phyloP scores from a whole-genome alignment of 2,113 vertebrate genomes.

The Oxyruncus cristatus region DNA sequence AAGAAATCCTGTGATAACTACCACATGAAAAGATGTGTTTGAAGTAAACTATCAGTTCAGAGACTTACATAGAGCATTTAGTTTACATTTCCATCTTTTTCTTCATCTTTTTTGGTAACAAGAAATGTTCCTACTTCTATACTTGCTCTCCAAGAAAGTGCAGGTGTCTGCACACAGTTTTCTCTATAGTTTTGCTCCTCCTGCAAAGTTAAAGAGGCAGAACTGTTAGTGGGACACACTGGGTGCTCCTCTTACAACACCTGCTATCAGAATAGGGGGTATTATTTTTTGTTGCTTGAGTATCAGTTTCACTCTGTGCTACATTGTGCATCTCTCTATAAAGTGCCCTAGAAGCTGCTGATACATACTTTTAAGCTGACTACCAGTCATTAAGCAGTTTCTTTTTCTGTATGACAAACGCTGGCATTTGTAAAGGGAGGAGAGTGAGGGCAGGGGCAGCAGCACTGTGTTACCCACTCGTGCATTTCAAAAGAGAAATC shows the following conservation, averaged over 20 bases:
- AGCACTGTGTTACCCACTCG: rapidly evolving
- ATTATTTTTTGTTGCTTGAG: neutral
- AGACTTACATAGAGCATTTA: neutral
- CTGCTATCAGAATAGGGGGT: neutral
- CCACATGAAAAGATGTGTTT: neutral
- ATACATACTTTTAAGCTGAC: neutral
- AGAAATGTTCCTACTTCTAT: neutral
- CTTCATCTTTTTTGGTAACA: neutral
- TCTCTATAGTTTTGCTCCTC: neutral
- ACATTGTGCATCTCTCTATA: neutral
- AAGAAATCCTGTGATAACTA: neutral
- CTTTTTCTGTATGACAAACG: neutral
- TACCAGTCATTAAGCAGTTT: neutral
- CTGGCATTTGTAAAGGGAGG: neutral
- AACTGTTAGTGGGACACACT: neutral
- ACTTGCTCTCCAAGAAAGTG: neutral
- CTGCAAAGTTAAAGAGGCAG: neutral
- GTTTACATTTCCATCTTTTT: neutral
- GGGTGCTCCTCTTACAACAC: neutral
- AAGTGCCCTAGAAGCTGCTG: neutral
- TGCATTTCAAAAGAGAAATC: neutral
- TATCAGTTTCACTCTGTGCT: neutral
- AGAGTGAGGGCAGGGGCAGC: neutral
- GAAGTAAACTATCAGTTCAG: neutral
- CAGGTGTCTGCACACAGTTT: neutral